Evolutionary conservation across 2,888 invertebrate species (phyloP).

Genomic region (Athrips mouffetella): DNA sequence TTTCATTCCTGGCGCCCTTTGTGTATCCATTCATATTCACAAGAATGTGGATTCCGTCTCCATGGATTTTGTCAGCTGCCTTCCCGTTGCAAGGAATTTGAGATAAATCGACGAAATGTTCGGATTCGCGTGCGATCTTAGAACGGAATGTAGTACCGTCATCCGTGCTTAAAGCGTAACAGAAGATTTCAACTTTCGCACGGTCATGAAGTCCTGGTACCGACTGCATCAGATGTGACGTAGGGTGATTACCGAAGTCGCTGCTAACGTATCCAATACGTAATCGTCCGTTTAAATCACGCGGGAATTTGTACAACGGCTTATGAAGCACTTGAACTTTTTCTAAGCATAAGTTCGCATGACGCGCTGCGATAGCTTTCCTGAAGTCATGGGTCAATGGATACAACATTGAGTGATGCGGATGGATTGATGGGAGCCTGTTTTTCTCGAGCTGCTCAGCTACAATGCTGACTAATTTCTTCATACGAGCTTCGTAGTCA

Average conservation of each 20-base stretch:
- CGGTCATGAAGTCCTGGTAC: constrained; percentile 96
- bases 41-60: constrained; percentile 97
- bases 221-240: constrained; percentile 99
- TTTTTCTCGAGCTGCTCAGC: constrained; percentile 98
- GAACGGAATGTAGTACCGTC: constrained; percentile 98
- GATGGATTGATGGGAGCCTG: constrained; percentile 98
- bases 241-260: constrained; percentile 99
- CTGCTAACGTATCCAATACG: constrained; percentile 98
- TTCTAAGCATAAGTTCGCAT: constrained; percentile 98
- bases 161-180: constrained; percentile 96
- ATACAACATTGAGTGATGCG: constrained; percentile 99
- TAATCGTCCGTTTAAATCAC: constrained; percentile 84
- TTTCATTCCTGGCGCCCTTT: constrained; percentile 99
- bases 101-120: constrained; percentile 98
- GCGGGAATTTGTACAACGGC: constrained; percentile 88
- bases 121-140: constrained; percentile 96
- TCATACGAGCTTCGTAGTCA: constrained; percentile 98
- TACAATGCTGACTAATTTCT: constrained; percentile 96
- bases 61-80: constrained; percentile 96
- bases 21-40: constrained; percentile 99
- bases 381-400: constrained; percentile 97
- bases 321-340: constrained; percentile 98
- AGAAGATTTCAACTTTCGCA: constrained; percentile 91
- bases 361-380: constrained; percentile 97
- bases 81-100: constrained; percentile 97